Conservation (phyloP, 2,113 vertebrate species). For the Psittacus erithacus region DNA sequence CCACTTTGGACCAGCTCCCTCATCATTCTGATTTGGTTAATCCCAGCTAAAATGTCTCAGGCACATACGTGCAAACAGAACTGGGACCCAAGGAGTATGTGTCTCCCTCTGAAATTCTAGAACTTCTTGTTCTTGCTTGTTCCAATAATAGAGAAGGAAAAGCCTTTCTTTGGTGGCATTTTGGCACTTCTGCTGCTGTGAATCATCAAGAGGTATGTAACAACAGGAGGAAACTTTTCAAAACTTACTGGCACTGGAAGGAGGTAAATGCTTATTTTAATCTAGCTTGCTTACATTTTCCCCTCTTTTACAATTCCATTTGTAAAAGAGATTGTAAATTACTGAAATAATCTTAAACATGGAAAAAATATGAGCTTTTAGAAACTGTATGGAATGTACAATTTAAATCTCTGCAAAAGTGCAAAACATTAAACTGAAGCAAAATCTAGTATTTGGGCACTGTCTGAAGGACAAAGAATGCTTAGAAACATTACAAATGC, state of each 20-base stretch:
- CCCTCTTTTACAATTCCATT: not conserved
- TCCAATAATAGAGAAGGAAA: conserved; percentile 17
- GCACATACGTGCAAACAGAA: not conserved
- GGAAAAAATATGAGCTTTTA: not conserved
- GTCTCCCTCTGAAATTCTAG: conserved; percentile 14
- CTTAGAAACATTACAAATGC: conserved; percentile 47
- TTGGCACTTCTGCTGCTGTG: conserved; percentile 46
- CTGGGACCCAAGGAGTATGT: not conserved
- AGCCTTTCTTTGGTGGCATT: conserved; percentile 56
- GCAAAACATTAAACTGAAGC: not conserved
- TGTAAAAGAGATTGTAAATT: conserved; percentile 39
- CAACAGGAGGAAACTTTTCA: conserved; percentile 41
- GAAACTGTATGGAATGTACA: not conserved
- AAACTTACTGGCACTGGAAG: conserved; percentile 12
- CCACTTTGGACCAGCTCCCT: conserved; percentile 1
- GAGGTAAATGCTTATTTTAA: conserved; percentile 58
- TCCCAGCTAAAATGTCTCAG: conserved; percentile 17
- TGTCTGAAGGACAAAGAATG: conserved; percentile 48
- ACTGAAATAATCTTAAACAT: conserved; percentile 4
- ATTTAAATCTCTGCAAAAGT: not conserved
- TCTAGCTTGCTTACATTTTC: conserved; percentile 34
- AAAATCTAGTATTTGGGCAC: not conserved
- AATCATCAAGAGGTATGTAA: conserved; percentile 42
- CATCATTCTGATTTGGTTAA: not conserved
- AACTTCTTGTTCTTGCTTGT: conserved; percentile 48